These are phyloP conservation scores for Zelostemma sp. DNA, from an alignment of 1,140 invertebrate genomes.

Conservation along the genomic window DNA sequence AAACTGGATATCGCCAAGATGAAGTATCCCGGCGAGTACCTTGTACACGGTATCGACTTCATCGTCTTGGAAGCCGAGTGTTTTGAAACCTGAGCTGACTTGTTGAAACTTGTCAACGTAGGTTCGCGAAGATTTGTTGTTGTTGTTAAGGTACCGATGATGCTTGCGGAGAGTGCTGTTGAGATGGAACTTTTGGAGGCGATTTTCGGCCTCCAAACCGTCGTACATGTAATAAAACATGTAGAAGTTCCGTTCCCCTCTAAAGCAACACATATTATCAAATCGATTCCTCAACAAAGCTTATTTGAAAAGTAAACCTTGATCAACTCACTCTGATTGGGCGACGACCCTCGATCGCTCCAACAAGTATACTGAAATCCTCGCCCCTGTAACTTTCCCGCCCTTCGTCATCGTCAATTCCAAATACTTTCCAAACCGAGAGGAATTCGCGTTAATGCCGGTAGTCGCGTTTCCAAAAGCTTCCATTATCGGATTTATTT, in stretches of 20 bases:
- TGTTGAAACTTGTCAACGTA: too few species aligned
- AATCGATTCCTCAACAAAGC: slow-evolving; percentile 6
- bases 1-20: slow-evolving; percentile 86
- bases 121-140: too few species aligned
- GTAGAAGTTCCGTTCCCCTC: too few species aligned
- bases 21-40: slow-evolving; percentile 82
- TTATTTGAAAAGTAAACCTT: too few species aligned
- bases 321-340: slow-evolving; percentile 82
- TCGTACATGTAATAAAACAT: slow-evolving; percentile 91
- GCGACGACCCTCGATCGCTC: too few species aligned
- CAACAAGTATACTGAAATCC: too few species aligned
- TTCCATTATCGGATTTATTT: slow-evolving; percentile 89
- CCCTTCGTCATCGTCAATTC: slow-evolving; percentile 83
- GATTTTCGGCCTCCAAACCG: slow-evolving; percentile 78
- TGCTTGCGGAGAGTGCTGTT: slow-evolving; percentile 72
- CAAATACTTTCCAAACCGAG: slow-evolving; percentile 86
- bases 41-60: too few species aligned
- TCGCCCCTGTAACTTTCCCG: slow-evolving; percentile 83
- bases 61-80: too few species aligned
- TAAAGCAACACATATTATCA: too few species aligned
- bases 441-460: slow-evolving; percentile 87
- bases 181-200: slow-evolving; percentile 77
- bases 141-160: slow-evolving; percentile 76
- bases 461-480: slow-evolving; percentile 89
- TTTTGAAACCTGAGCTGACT: too few species aligned